Base-by-base conservation (phyloP, 2,888 invertebrate genomes). In the Ctena decussata region DNA sequence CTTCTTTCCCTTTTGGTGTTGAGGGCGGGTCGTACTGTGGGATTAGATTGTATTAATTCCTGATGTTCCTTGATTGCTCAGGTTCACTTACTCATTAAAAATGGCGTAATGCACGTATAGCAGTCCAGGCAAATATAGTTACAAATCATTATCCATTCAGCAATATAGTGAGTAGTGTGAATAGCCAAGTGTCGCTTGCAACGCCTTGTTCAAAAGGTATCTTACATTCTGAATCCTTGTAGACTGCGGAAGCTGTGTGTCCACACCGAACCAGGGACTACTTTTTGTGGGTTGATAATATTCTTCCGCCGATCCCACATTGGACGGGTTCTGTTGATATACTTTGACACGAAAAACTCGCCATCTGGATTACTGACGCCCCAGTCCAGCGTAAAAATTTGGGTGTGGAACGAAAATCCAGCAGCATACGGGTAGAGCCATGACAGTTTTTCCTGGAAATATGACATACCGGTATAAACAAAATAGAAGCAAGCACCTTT, bases 281-380 rank as follows among this genome's bases (percentile, higher is more conserved):
- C 49, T 35, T 78, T 39, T n/a, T 57, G 27, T 18, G 83, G 78
- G 24, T 78, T 49, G 12, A 83, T 75, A 0, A 83, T 79, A 60
- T 79, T 83, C 49, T 83, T 83, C 65, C 60, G 57, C 39, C 83
- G 30, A 27, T 83, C 83, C 83, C 83, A 83, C 83, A 83, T 83
- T 0, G 83, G n/a, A 18, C 11, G 21, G 0, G 83, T 83, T 39
- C 83, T 44, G 65, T 57, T 75, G 3, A 70, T 41, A 27, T 79
- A 79, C n/a, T 71, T 69, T 0, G 83, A 78, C 2, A 83, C 75
- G 65, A 78, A 83, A 27, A 75, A 57, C 8, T 79, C 46, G 18
- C 78, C 75, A 0, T 53, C n/a, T 6, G 65, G 49, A 44, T 78
- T 74, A 41, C 75, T 79, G 39, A 75, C 27, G 11, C 78, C 83